These are phyloP conservation scores for Marcusenius ussheri DNA, from an alignment of 2,113 vertebrate genomes.

Conservation along the genomic window DNA sequence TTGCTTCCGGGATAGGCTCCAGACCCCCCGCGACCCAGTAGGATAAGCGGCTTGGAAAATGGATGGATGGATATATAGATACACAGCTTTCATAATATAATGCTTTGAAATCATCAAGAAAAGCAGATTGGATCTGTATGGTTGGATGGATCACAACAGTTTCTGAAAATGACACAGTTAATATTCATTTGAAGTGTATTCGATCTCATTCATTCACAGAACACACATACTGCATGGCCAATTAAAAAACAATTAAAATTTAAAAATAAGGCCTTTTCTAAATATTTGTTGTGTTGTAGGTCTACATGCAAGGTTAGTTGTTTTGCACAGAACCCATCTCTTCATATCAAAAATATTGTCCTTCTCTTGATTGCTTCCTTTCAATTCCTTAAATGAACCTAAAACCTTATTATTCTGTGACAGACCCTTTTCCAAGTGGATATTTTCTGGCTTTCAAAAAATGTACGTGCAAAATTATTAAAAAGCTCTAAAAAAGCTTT, in stretches of 20 bases:
- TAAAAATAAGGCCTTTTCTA: neutral
- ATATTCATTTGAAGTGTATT: neutral
- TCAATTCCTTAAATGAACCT: neutral
- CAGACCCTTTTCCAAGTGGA: neutral
- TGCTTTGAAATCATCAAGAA: neutral
- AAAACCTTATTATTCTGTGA: neutral
- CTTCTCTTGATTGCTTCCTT: neutral
- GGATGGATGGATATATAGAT: neutral
- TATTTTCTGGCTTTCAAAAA: neutral
- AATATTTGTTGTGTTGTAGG: neutral
- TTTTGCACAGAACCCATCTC: neutral
- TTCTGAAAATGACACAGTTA: neutral
- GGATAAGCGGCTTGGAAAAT: too few species aligned
- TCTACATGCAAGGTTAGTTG: neutral
- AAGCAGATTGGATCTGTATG: neutral
- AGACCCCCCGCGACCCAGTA: too few species aligned
- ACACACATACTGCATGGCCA: neutral
- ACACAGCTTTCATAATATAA: neutral
- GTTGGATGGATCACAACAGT: neutral
- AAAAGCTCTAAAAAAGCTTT: neutral
- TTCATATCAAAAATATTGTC: neutral
- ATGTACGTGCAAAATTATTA: neutral
- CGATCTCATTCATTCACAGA: neutral
- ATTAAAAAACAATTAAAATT: neutral
- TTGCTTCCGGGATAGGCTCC: too few species aligned